Conservation (phyloP, 1,140 invertebrate genomes). For the Cylas formicarius region DNA sequence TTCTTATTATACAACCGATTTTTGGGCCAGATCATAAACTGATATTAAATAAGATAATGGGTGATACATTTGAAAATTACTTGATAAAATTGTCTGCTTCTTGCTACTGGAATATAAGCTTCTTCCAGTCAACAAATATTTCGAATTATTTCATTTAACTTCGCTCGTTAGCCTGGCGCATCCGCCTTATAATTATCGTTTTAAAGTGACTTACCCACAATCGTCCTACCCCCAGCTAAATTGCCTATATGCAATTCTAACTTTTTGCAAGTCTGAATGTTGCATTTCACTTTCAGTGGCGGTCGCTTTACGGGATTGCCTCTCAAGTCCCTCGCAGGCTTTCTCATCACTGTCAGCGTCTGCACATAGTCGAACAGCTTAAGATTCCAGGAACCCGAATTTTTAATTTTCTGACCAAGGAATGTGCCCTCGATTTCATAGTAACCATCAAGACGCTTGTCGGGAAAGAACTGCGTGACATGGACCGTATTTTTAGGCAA, state of each 20-base stretch:
- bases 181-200: not conserved
- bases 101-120: no score
- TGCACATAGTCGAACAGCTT: conserved; percentile 66
- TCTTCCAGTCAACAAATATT: no score
- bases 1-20: no score
- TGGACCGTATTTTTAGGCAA: conserved; percentile 54
- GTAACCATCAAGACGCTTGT: conserved; percentile 62
- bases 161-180: no score
- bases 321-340: conserved; percentile 40
- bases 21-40: no score
- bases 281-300: conserved; percentile 56
- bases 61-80: no score
- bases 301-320: conserved; percentile 39
- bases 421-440: conserved; percentile 59
- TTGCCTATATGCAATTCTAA: conserved; percentile 71
- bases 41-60: no score
- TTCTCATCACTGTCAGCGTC: conserved; percentile 62
- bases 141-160: no score
- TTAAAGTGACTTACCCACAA: conserved; percentile 49
- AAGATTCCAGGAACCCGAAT: conserved; percentile 64
- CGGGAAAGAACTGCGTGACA: conserved; percentile 74
- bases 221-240: conserved; percentile 54
- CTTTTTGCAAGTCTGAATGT: conserved; percentile 64
- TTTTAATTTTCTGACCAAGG: conserved; percentile 51
- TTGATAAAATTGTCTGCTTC: no score